A percentile compares a stretch with the other conserved stretches of the same genome.
phyloP scores from a whole-genome alignment of 2,888 invertebrate genomes.

The Chydorus sphaericus region DNA sequence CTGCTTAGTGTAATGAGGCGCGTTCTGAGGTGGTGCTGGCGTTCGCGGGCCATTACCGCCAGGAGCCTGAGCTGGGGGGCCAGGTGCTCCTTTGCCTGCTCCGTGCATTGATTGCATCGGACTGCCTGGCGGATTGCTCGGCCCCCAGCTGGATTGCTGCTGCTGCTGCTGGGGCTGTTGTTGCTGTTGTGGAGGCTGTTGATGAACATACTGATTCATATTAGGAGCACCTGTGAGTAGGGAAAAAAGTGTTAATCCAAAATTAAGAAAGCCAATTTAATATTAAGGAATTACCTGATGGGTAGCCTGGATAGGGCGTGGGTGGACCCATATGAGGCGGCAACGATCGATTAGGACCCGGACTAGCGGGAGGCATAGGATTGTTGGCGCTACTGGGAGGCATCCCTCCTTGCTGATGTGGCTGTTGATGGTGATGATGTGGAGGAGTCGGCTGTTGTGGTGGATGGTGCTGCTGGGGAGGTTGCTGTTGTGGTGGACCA shows the following conservation, averaged over 20 bases:
- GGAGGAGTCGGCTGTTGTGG: not conserved
- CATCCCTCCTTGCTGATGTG: not conserved
- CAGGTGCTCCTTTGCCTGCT: not conserved
- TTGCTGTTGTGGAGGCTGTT: conserved; percentile 28
- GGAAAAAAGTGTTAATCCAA: conserved; percentile 25
- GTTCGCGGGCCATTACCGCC: not conserved
- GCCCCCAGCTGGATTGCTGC: conserved; percentile 27
- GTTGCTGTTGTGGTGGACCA: not conserved
- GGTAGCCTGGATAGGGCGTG: conserved; percentile 25
- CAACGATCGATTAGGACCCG: not conserved
- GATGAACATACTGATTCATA: not conserved
- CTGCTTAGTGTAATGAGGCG: conserved; percentile 44
- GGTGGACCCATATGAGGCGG: conserved; percentile 23
- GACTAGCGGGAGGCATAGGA: conserved; percentile 1
- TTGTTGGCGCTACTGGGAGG: not conserved
- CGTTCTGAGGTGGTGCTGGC: conserved; percentile 34
- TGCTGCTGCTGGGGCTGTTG: conserved; percentile 39
- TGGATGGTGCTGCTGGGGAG: not conserved
- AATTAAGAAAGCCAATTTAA: conserved; percentile 48
- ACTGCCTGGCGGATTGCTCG: conserved; percentile 4
- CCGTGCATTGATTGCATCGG: not conserved
- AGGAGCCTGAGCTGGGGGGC: not conserved
- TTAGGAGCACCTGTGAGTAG: conserved; percentile 33
- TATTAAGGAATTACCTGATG: no score
- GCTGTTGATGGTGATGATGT: no score